Percentiles rank a stretch among this genome's conserved stretches.
Conservation (phyloP, 2,113 vertebrate genomes). For the cat (Felis catus) region DNA sequence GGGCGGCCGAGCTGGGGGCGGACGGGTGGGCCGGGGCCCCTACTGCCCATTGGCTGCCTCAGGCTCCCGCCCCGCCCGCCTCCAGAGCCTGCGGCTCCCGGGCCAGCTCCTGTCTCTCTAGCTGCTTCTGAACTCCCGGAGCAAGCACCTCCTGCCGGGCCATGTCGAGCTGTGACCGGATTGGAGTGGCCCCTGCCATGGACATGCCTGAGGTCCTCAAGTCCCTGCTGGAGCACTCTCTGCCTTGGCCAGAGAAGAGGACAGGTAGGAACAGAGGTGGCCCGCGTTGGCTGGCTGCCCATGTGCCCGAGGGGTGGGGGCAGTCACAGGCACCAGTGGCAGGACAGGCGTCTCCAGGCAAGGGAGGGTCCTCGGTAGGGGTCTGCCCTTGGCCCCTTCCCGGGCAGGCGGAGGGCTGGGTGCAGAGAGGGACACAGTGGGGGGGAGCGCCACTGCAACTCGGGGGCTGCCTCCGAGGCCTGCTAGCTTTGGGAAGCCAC, state of each 20-base stretch:
- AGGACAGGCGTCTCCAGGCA: not conserved
- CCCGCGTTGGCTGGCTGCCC: not conserved
- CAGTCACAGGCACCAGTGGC: not conserved
- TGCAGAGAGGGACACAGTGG: not conserved
- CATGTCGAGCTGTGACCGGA: conserved; percentile 83
- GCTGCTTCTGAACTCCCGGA: conserved; percentile 22
- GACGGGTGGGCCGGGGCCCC: conserved; percentile 66
- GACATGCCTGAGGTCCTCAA: conserved; percentile 93
- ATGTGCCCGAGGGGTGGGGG: not conserved
- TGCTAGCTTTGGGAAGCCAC: not conserved
- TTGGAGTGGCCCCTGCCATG: conserved; percentile 84
- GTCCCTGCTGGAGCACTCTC: conserved; percentile 90
- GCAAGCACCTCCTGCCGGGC: conserved; percentile 68
- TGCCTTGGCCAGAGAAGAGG: conserved; percentile 86
- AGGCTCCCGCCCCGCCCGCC: conserved; percentile 72
- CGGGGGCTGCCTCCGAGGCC: not conserved
- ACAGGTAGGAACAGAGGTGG: conserved; percentile 84
- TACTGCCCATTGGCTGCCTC: conserved; percentile 76
- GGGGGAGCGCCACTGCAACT: not conserved
- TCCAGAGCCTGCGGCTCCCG: conserved; percentile 42
- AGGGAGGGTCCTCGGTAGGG: not conserved
- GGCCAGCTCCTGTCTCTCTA: conserved; percentile 50
- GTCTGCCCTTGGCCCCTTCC: not conserved
- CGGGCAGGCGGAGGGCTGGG: not conserved
- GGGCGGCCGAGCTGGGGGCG: conserved; percentile 77